These are phyloP conservation scores for Chrysina gloriosa DNA, from an alignment of 2,888 invertebrate species.

Conservation along the genomic window DNA sequence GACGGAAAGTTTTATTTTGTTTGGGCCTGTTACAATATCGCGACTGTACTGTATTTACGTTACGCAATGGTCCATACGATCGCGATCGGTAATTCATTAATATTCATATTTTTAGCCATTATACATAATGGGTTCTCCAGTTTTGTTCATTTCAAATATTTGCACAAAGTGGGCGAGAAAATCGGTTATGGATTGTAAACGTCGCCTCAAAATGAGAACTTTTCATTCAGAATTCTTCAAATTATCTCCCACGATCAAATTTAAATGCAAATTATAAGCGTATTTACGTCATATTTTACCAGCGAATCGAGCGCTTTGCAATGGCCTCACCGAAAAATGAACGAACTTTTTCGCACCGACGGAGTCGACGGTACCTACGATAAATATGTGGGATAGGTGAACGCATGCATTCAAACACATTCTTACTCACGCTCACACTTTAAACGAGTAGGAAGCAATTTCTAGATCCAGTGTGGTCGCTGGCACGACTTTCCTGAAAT, in stretches of 20 bases:
- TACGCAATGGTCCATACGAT: too few relatives aligned
- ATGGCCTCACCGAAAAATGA: not conserved
- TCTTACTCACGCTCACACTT: slow-evolving; percentile 35
- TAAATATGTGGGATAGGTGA: slow-evolving; percentile 25
- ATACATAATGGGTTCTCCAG: not conserved
- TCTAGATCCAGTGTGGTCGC: slow-evolving; percentile 48
- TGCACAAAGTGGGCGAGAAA: not conserved
- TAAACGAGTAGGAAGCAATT: slow-evolving; percentile 48
- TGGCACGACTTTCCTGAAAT: slow-evolving; percentile 49
- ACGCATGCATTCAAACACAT: slow-evolving; percentile 28
- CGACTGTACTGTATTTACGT: too few relatives aligned
- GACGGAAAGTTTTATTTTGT: not conserved
- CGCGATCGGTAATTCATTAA: too few relatives aligned
- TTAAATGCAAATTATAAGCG: slow-evolving; percentile 17
- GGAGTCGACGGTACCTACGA: not conserved
- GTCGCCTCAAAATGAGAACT: not conserved
- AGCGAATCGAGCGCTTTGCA: too few relatives aligned
- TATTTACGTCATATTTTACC: slow-evolving; percentile 22
- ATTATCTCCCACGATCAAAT: slow-evolving; percentile 24
- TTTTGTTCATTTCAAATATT: not conserved
- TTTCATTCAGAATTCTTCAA: slow-evolving; percentile 3
- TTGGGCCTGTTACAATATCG: not conserved
- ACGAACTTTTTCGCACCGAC: not conserved
- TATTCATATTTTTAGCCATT: slow-evolving; percentile 7
- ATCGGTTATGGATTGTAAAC: not conserved